These are phyloP conservation scores for Oreotrochilus melanogaster DNA, from an alignment of 2,113 vertebrate genomes.

Conservation along the genomic window DNA sequence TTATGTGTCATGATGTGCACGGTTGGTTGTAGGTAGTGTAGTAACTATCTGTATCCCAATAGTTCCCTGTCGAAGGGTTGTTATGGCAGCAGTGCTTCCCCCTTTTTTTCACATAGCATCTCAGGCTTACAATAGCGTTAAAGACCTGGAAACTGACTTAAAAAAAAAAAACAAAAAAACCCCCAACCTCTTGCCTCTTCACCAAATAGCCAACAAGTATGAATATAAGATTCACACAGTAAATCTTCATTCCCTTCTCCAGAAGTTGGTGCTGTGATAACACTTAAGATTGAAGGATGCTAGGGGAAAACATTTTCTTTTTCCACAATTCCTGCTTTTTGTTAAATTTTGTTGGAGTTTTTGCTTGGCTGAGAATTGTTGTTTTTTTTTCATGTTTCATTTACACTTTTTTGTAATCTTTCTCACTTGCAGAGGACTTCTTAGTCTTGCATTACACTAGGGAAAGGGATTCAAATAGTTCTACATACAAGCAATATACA, in stretches of 20 bases:
- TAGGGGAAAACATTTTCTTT: background rate
- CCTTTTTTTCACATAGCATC: background rate
- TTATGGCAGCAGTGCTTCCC: constrained; percentile 49
- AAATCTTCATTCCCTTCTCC: constrained; percentile 1
- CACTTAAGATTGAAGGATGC: background rate
- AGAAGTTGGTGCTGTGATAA: constrained; percentile 55
- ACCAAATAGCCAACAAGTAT: constrained; percentile 3
- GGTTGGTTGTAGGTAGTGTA: constrained; percentile 17
- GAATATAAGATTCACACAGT: background rate
- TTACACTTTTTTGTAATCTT: background rate
- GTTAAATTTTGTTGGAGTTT: background rate
- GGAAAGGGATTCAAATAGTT: background rate
- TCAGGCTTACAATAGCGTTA: background rate
- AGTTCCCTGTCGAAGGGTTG: constrained; percentile 66
- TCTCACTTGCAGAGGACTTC: background rate
- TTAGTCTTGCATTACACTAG: background rate
- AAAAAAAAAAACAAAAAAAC: background rate
- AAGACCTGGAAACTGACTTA: background rate
- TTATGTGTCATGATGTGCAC: background rate
- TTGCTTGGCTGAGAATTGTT: background rate
- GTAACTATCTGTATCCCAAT: constrained; percentile 47
- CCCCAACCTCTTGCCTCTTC: background rate
- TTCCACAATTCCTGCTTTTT: background rate
- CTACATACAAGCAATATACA: background rate
- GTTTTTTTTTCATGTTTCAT: background rate